phyloP scores from a whole-genome alignment of 2,113 vertebrate species.

The Cottus gobio region DNA sequence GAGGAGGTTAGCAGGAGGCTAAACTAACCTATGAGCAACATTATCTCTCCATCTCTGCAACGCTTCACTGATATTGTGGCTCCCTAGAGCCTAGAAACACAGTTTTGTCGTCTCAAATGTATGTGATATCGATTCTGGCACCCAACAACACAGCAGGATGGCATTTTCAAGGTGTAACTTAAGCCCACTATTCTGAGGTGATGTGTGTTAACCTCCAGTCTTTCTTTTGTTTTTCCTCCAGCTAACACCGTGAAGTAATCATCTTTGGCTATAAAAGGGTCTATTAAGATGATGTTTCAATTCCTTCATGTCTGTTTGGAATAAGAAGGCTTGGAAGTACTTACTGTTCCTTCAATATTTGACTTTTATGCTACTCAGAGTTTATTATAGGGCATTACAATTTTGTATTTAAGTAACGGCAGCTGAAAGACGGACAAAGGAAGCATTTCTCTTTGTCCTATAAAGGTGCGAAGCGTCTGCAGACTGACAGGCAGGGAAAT shows the following conservation, averaged over 20 bases:
- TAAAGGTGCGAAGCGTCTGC: constrained; percentile 12
- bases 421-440: constrained; percentile 42
- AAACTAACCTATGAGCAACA: background rate
- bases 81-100: background rate
- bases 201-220: background rate
- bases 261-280: background rate
- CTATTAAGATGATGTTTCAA: background rate
- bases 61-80: background rate
- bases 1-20: background rate
- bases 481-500: constrained; percentile 20
- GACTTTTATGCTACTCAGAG: background rate
- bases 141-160: background rate
- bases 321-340: too few relatives aligned
- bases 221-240: background rate
- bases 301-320: background rate
- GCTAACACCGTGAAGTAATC: background rate
- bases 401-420: background rate
- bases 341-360: background rate
- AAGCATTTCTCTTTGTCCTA: constrained; percentile 10
- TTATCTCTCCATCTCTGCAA: background rate
- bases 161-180: background rate
- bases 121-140: background rate
- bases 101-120: background rate
- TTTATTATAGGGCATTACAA: background rate
- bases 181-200: background rate